Percentiles rank a stretch among this genome's conserved stretches.
These are phyloP conservation scores for Xylocopa sonorina DNA, from an alignment of 1,140 invertebrate species.

Conservation along the genomic window DNA sequence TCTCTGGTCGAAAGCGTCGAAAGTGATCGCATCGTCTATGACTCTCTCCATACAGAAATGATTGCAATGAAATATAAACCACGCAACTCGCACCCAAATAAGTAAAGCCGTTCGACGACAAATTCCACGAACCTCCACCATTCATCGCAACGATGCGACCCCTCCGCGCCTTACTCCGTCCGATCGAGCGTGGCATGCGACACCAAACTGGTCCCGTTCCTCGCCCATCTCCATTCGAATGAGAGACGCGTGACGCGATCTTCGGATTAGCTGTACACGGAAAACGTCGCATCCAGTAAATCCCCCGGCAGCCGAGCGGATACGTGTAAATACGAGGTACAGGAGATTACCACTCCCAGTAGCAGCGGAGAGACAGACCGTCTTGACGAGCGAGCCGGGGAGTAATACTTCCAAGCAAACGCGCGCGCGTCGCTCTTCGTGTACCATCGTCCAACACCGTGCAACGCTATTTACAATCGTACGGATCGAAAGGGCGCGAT, in stretches of 20 bases:
- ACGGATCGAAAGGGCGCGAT: conserved; percentile 36
- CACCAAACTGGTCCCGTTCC: not conserved
- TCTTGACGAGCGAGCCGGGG: conserved; percentile 43
- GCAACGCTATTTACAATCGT: conserved; percentile 37
- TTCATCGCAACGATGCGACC: not conserved
- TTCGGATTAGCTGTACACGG: conserved; percentile 8
- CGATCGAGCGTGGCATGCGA: not conserved
- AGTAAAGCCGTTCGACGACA: too few species aligned
- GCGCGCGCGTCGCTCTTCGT: conserved; percentile 9
- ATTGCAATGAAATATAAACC: too few species aligned
- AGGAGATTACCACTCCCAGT: conserved; percentile 46
- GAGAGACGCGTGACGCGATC: conserved; percentile 29
- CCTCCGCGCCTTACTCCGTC: not conserved
- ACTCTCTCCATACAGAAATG: too few species aligned
- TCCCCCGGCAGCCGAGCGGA: conserved; percentile 36
- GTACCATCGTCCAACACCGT: not conserved
- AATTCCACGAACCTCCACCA: conserved; percentile 4
- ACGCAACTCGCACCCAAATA: too few species aligned
- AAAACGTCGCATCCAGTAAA: conserved; percentile 44
- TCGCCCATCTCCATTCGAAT: not conserved
- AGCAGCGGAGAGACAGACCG: conserved; percentile 23
- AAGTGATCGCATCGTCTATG: too few species aligned
- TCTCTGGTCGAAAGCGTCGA: too few species aligned
- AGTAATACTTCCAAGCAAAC: conserved; percentile 50
- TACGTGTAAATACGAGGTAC: conserved; percentile 58